Conservation (phyloP, 2,797 vertebrate genomes). For the Phylloscopus collybita region DNA sequence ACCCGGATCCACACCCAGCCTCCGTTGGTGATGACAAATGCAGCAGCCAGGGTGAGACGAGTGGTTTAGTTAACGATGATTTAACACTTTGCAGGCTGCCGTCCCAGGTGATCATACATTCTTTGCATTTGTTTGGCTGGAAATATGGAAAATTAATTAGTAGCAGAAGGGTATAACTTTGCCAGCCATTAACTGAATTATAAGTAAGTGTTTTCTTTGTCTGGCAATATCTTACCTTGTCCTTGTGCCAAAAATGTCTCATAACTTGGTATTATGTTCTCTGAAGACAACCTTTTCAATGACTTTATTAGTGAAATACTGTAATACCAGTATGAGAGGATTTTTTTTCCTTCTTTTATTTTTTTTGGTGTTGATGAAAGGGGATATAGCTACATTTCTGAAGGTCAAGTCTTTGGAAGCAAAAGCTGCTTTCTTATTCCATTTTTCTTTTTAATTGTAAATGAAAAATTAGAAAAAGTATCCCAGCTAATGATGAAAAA, state of each 20-base stretch:
- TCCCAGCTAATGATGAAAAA: not conserved
- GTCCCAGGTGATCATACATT: not conserved
- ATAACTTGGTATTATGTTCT: conserved; percentile 39
- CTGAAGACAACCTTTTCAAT: conserved; percentile 41
- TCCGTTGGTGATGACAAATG: not conserved
- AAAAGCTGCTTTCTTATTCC: not conserved
- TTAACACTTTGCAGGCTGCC: conserved; percentile 49
- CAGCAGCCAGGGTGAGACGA: not conserved
- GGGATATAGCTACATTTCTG: not conserved
- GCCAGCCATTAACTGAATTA: conserved; percentile 39
- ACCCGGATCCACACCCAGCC: not conserved
- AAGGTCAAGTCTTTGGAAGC: not conserved
- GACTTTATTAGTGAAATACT: conserved; percentile 1
- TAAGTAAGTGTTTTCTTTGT: conserved; percentile 49
- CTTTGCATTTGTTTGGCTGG: not conserved
- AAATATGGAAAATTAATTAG: conserved; percentile 62
- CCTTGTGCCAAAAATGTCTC: conserved; percentile 55
- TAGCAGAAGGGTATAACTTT: conserved; percentile 23
- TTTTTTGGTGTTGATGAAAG: not conserved
- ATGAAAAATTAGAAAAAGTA: not conserved
- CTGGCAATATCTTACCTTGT: conserved; percentile 38
- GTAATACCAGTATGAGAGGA: not conserved
- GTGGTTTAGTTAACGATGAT: not conserved
- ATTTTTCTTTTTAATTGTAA: not conserved
- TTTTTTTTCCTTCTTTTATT: not conserved